Conservation (phyloP, 2,888 invertebrate genomes). For the Aleiodes testaceus region DNA sequence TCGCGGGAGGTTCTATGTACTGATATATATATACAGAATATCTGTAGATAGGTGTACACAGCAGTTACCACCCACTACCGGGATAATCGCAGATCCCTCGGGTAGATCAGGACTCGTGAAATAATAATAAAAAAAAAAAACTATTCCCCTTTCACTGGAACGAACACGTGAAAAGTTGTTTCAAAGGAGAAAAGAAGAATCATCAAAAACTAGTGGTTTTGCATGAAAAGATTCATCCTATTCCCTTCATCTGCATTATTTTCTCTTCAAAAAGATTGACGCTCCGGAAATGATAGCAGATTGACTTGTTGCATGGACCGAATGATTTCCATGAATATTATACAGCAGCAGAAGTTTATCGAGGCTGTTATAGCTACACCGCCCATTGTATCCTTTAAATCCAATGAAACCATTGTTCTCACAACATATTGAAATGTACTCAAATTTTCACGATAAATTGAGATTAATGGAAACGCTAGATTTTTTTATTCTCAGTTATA, state of each 20-base stretch:
- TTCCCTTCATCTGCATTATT: constrained; percentile 2
- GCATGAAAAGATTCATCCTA: neutral
- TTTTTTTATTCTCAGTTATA: too few species aligned
- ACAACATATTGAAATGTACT: too few species aligned
- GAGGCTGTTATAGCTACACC: neutral
- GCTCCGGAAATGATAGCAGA: constrained; percentile 14
- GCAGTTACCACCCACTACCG: constrained; percentile 9
- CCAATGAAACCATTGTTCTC: too few species aligned
- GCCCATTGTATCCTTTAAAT: neutral
- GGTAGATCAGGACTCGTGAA: neutral
- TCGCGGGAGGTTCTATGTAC: constrained; percentile 1
- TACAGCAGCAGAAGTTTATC: neutral
- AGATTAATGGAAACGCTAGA: too few species aligned
- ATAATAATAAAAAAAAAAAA: neutral
- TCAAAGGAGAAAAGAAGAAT: constrained; percentile 8
- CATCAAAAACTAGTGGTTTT: neutral
- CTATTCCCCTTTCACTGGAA: neutral
- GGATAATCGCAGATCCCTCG: constrained; percentile 6
- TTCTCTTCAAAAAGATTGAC: constrained; percentile 2
- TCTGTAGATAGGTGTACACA: neutral
- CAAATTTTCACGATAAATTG: too few species aligned
- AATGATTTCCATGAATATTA: neutral
- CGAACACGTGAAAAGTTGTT: constrained; percentile 8
- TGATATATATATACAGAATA: neutral
- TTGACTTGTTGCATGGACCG: constrained; percentile 12